These are phyloP conservation scores for Actias luna DNA, from an alignment of 2,888 invertebrate species.

Conservation along the genomic window DNA sequence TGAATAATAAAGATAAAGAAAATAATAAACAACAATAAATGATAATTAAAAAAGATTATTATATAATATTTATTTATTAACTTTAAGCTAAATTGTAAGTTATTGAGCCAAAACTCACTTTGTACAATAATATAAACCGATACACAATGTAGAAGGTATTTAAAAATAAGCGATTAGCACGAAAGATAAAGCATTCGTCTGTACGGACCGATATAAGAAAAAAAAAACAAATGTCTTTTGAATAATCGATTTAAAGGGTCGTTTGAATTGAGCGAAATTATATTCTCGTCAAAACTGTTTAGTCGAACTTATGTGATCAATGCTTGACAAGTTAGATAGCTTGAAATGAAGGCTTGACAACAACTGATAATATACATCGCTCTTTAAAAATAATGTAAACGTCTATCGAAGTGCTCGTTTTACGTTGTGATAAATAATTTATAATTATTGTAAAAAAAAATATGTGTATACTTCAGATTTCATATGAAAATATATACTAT, in stretches of 20 bases:
- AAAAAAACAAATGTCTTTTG: constrained; percentile 48
- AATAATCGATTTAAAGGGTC: constrained; percentile 32
- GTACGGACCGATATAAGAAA: constrained; percentile 29
- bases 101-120: constrained; percentile 78
- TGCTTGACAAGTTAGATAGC: background rate
- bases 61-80: constrained; percentile 35
- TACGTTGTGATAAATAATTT: too few species aligned
- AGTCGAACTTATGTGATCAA: too few species aligned
- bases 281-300: background rate
- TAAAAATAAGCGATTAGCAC: constrained; percentile 64
- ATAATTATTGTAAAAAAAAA: too few species aligned
- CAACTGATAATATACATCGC: background rate
- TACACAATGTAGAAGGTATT: constrained; percentile 55
- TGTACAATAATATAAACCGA: constrained; percentile 78
- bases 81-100: constrained; percentile 71
- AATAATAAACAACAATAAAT: background rate
- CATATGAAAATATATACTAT: too few species aligned
- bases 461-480: too few species aligned
- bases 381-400: background rate
- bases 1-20: background rate
- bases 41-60: constrained; percentile 38
- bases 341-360: background rate
- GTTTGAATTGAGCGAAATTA: constrained; percentile 18
- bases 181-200: constrained; percentile 35
- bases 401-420: too few species aligned